A percentile compares a stretch with the other conserved stretches of the same genome.
Evolutionary conservation across 2,888 invertebrate genomes (phyloP).

Genomic region (Idaea aversata): DNA sequence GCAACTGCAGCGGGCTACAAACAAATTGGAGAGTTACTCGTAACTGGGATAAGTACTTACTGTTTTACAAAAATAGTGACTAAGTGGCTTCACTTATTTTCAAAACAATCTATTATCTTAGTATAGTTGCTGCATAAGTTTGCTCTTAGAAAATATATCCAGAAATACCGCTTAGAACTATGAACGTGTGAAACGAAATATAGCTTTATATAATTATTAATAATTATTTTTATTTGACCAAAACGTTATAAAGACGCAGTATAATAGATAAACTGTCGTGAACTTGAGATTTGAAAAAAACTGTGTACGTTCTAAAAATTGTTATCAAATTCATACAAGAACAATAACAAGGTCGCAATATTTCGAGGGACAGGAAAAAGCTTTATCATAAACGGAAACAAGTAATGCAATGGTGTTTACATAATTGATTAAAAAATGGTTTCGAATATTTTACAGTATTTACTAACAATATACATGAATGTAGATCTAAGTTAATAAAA

Average conservation of each 20-base stretch:
- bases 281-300: neutral
- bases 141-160: too few species aligned
- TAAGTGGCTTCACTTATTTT: neutral
- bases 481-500: too few species aligned
- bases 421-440: neutral
- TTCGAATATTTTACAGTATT: neutral
- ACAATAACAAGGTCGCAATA: neutral
- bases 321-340: neutral
- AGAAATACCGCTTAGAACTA: too few species aligned
- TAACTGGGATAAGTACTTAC: conserved; percentile 16
- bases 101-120: too few species aligned
- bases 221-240: neutral
- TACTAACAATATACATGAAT: neutral
- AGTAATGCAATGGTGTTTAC: neutral
- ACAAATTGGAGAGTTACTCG: conserved; percentile 57
- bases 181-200: too few species aligned
- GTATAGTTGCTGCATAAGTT: too few species aligned
- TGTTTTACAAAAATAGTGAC: neutral
- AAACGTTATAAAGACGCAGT: neutral
- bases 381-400: neutral
- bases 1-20: conserved; percentile 49
- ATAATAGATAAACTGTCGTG: neutral
- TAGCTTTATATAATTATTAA: too few species aligned
- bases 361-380: neutral
- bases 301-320: neutral